A percentile compares a stretch with the other conserved stretches of the same genome.
phyloP scores from a whole-genome alignment of 2,888 invertebrate genomes.

The Tyria jacobaeae region DNA sequence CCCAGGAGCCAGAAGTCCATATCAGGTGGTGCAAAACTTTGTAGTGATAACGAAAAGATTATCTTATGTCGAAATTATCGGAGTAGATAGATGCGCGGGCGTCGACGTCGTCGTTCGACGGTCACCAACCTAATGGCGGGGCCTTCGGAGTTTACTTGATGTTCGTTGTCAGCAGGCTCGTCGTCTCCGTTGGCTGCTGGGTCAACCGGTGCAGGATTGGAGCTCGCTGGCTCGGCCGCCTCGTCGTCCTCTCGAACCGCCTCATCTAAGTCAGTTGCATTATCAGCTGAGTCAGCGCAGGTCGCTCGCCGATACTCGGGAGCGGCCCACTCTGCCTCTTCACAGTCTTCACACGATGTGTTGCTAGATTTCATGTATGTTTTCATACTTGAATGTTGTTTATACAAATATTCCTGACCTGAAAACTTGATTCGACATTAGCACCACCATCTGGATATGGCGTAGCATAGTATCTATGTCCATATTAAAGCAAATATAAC shows the following conservation, averaged over 20 bases:
- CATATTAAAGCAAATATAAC: conserved; percentile 61
- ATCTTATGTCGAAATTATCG: conserved; percentile 67
- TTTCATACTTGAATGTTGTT: conserved; percentile 63
- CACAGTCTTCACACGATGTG: conserved; percentile 45
- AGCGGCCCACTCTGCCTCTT: conserved; percentile 77
- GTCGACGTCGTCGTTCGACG: conserved; percentile 77
- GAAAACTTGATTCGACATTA: conserved; percentile 86
- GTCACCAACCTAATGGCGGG: conserved; percentile 85
- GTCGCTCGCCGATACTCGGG: conserved; percentile 68
- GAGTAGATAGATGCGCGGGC: conserved; percentile 73
- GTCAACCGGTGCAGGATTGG: conserved; percentile 63
- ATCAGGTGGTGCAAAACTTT: conserved; percentile 82
- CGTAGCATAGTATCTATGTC: conserved; percentile 63
- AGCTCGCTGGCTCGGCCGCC: conserved; percentile 62
- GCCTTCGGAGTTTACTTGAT: conserved; percentile 74
- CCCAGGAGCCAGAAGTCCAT: conserved; percentile 34
- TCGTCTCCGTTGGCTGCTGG: conserved; percentile 60
- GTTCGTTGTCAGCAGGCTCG: conserved; percentile 67
- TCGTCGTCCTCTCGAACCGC: conserved; percentile 64
- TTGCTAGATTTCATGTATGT: conserved; percentile 52
- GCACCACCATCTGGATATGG: conserved; percentile 75
- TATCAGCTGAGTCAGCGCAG: conserved; percentile 75
- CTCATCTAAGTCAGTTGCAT: conserved; percentile 81
- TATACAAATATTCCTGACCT: conserved; percentile 75
- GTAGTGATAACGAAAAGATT: conserved; percentile 75